Evolutionary conservation across 2,888 invertebrate species (phyloP), one percentile per base, ranked within the genome.

Genomic region (Rhaphigaster nebulosa): DNA sequence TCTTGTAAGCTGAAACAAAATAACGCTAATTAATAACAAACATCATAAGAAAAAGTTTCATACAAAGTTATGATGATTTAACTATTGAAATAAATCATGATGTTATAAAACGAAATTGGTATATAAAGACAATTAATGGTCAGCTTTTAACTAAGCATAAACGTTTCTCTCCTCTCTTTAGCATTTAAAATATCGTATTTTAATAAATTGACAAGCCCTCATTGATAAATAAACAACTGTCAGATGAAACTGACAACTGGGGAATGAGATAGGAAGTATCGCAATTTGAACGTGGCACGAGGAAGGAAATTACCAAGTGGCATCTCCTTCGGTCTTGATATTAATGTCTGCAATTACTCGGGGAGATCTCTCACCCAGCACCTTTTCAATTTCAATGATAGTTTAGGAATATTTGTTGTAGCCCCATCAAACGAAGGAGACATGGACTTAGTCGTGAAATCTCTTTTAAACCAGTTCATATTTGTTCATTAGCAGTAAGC

Each of bases 1-100:
- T 95, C 65, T 87, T 84, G 76, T 20, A 91, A 50, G 54, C 91
- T 91, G 90, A 20, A 91, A 91, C 76, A 90, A 41, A 87, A 23
- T 34, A 41, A 90, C 50, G 87, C n/a, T 26, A 87, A 41, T 70
- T 70, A 54, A 52, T 87, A 23, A 34, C 5, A 34, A 23, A 50
- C n/a, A 13, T 3, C 29, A 29, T 5, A 56, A 2, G 18, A 52
- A 52, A 18, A 52, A 15, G 52, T 52, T 8, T 15, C 52, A 52
- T 52, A 2, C 18, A 15, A 52, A 52, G 2, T 52, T 52, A 15
- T 52, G 12, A 15, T 13, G 52, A 15, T 52, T 52, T 15, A 52
- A 52, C 4, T 6, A 45, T 45, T 45, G 10, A 45, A 45, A 6
- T 45, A 6, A 45, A 45, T 45, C 45, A 45, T 45, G 10, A 45